phyloP scores from a whole-genome alignment of 2,888 invertebrate species.

The Hirtodrosophila duncani region DNA sequence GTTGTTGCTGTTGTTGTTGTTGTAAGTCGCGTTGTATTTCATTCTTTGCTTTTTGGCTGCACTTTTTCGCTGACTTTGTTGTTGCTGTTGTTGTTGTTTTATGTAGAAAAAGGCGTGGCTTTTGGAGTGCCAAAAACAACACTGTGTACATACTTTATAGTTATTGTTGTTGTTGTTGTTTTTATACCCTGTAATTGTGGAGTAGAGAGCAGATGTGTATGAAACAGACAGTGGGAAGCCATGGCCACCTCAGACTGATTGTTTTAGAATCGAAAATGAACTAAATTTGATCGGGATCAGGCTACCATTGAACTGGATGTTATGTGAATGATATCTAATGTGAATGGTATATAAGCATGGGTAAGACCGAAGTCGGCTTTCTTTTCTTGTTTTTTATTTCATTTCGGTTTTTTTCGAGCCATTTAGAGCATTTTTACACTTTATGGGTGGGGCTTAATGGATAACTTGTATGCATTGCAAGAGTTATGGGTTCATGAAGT shows the following conservation, averaged over 20 bases:
- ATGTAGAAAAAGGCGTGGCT: constrained; percentile 43
- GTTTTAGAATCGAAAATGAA: too few relatives aligned
- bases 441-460: constrained; percentile 18
- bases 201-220: too few relatives aligned
- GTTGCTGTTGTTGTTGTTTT: constrained; percentile 3
- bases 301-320: too few relatives aligned
- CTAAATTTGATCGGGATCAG: too few relatives aligned
- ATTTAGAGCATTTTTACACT: not conserved
- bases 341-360: not conserved
- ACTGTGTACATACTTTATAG: constrained; percentile 2
- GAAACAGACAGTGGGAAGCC: too few relatives aligned
- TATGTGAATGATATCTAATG: too few relatives aligned
- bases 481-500: too few relatives aligned
- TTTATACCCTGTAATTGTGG: too few relatives aligned
- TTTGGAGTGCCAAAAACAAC: constrained; percentile 28
- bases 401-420: constrained; percentile 1
- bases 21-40: not conserved
- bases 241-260: too few relatives aligned
- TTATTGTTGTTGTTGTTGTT: constrained; percentile 17
- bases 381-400: not conserved
- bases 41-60: constrained; percentile 20
- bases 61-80: constrained; percentile 10
- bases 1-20: not conserved
- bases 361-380: too few relatives aligned
- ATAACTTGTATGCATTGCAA: constrained; percentile 2